Base-by-base conservation (phyloP, 2,113 vertebrate genomes). In the Erythrolamprus reginae region DNA sequence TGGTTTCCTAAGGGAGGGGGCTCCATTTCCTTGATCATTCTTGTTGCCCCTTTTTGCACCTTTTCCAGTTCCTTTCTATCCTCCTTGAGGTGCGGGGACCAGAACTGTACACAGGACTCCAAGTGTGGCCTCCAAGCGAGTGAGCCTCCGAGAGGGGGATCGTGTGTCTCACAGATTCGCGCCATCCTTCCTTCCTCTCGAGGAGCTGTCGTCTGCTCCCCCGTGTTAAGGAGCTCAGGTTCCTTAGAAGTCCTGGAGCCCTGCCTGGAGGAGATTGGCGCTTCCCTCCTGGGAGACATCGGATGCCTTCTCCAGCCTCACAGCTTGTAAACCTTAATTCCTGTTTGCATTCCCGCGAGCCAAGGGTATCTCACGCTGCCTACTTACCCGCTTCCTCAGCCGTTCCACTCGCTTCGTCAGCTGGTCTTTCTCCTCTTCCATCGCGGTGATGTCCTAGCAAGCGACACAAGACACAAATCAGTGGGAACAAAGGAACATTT, bases 401-500 rank as follows among this genome's bases (percentile, higher is more conserved):
- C 98, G 97, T 90, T 99, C 99, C 19, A 99, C 98, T 96, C 99
- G 98, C 94, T 99, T 99, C 94, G 98, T 95, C 24, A 99, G 97
- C 94, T 99, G 99, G 93, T 99, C 98, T 92, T 99, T 99, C 95
- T 99, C 99, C 90, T 99, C 99, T 93, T 99, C 99, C 99, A 99
- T 99, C 24, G 98, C 98, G 93, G 95, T 95, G 84, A 99, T 99
- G 95, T 99, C 99, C 99, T 99, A 96, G 94, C 95, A 89, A 89
- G 61, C 19, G 93, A 70, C 24, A 92, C 70, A 56, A 92, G 10
- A 52, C 91, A 33, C 4, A 89, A 28, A 84, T 4, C 23, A 1
- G 28, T 15, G 47, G 50, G 50, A 28, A 9, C 4, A n/a, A 45
- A 28, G 28, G 15, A 9, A 58, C 26, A 50, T 52, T 52, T 7